A percentile compares a stretch with the other conserved stretches of the same genome.
phyloP scores from a whole-genome alignment of 2,888 invertebrate species.

The Heliconius ismenius region DNA sequence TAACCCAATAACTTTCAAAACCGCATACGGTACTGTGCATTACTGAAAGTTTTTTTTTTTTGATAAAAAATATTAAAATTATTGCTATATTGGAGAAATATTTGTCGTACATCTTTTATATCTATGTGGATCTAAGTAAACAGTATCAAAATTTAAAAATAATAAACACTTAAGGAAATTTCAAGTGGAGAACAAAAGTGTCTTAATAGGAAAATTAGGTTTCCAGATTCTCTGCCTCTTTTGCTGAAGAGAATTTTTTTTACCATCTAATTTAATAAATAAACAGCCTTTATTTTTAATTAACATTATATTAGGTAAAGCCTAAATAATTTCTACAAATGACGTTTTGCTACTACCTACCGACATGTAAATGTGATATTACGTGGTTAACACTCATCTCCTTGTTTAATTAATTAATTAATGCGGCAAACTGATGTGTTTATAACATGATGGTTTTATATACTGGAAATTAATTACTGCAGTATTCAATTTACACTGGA shows the following conservation, averaged over 20 bases:
- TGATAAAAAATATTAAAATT: background rate
- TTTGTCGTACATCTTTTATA: background rate
- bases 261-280: no score
- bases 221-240: no score
- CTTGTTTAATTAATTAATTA: slow-evolving; percentile 27
- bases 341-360: background rate
- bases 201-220: no score
- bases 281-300: background rate
- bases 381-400: slow-evolving; percentile 3
- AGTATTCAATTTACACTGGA: background rate
- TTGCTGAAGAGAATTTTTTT: no score
- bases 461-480: background rate
- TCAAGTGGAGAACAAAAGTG: no score
- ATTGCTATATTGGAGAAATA: background rate
- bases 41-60: slow-evolving; percentile 16
- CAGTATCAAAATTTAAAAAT: no score
- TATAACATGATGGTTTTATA: background rate
- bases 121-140: no score
- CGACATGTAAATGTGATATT: slow-evolving; percentile 13
- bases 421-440: slow-evolving; percentile 20
- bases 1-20: slow-evolving; percentile 37
- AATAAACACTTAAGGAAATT: no score
- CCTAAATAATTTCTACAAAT: slow-evolving; percentile 6
- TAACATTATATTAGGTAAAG: slow-evolving; percentile 2
- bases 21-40: slow-evolving; percentile 38